Conservation (phyloP, 2,113 vertebrate species). For the Tichodroma muraria region DNA sequence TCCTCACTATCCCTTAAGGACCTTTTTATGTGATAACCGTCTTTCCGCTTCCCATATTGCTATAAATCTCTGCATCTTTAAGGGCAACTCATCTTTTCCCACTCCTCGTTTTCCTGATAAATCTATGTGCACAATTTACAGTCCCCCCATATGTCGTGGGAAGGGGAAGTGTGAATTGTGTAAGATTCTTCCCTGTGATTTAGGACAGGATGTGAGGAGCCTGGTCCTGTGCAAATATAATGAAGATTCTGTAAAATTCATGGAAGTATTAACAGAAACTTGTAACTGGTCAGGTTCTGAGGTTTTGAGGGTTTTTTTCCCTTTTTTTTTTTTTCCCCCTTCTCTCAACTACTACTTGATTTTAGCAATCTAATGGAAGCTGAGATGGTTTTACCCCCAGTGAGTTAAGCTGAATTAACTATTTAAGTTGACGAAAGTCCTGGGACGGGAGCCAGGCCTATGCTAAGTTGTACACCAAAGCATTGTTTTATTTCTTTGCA, state of each 20-base stretch:
- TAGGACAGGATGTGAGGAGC: constrained; percentile 30
- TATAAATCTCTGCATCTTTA: constrained; percentile 46
- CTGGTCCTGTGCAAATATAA: neutral
- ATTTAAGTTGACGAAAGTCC: neutral
- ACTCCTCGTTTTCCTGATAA: constrained; percentile 9
- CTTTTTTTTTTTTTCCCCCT: neutral
- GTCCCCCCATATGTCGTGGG: neutral
- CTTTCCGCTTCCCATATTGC: constrained; percentile 18
- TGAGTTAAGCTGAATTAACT: neutral
- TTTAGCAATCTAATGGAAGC: neutral
- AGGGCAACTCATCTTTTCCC: constrained; percentile 15
- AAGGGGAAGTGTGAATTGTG: neutral
- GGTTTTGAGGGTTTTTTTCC: neutral
- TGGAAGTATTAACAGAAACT: neutral
- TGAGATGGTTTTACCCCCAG: neutral
- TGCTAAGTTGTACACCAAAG: neutral
- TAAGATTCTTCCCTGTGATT: neutral
- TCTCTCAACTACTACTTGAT: neutral
- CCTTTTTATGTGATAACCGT: constrained; percentile 1
- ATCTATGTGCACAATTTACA: neutral
- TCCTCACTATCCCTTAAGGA: neutral
- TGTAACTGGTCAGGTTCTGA: neutral
- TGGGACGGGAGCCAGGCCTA: neutral
- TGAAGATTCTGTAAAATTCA: neutral
- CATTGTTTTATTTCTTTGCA: neutral